Evolutionary conservation across 2,888 invertebrate species (phyloP).

Genomic region (Sphaerophoria taeniata): DNA sequence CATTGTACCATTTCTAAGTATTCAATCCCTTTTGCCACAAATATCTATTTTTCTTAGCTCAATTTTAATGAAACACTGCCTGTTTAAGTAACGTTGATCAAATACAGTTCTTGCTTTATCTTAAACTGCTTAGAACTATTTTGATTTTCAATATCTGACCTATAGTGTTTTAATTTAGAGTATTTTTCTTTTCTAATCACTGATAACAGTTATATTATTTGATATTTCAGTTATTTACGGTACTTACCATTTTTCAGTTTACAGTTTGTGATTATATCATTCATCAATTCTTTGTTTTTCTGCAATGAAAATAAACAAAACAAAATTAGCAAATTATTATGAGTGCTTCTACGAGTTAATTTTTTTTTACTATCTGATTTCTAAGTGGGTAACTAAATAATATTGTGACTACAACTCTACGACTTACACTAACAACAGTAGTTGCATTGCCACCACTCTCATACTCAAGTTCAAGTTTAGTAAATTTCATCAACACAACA

Average conservation of each 20-base stretch:
- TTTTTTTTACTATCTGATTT: not conserved
- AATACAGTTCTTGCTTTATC: too few species aligned
- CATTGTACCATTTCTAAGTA: too few species aligned
- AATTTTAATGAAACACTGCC: too few species aligned
- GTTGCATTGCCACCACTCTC: constrained; percentile 29
- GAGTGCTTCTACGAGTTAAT: not conserved
- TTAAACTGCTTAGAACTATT: too few species aligned
- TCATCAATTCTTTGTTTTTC: constrained; percentile 91
- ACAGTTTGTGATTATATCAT: constrained; percentile 87
- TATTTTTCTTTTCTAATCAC: constrained; percentile 62
- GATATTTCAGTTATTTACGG: constrained; percentile 54
- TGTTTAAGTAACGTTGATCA: too few species aligned
- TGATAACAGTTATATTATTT: constrained; percentile 81
- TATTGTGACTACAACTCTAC: not conserved
- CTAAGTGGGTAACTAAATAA: not conserved
- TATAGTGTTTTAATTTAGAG: not conserved
- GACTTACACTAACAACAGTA: constrained; percentile 36
- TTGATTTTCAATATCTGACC: too few species aligned
- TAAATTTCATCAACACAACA: constrained; percentile 77
- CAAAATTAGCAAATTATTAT: constrained; percentile 36
- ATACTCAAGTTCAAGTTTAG: constrained; percentile 68
- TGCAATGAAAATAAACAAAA: constrained; percentile 83
- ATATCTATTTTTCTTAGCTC: too few species aligned
- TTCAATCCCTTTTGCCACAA: too few species aligned
- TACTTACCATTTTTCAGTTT: constrained; percentile 87